Base-by-base conservation (phyloP, 2,113 vertebrate species). In the Silurus asotus region DNA sequence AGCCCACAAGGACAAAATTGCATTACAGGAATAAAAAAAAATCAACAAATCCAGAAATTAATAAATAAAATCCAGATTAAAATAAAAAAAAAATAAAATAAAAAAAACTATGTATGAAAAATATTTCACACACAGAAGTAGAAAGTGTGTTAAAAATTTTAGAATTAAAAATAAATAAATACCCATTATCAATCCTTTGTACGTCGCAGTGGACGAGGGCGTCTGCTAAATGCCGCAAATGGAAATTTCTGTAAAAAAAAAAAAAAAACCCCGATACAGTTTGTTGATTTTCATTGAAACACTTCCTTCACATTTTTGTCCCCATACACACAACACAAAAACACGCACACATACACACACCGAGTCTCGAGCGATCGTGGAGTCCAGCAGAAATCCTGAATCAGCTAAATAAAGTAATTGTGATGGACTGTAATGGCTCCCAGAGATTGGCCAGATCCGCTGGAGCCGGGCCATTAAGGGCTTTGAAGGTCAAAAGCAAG, bases 401-500 rank as follows among this genome's bases (percentile, higher is more conserved):
- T 74, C 82, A 61, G 69, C 69, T 84, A 55, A n/a, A 70, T 15
- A 6, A 72, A 74, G 23, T 72, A 8, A 59, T 49, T 49, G 69
- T 70, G 28, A 74, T 84, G 82, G 82, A 55, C 69, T 61, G 8
- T 48, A 59, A 72, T 70, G 20, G 15, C 55, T 84, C 49, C 20
- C 17, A 72, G 37, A 59, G 82, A 74, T 61, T 55, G 64, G 17
- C 28, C 64, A 82, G 64, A 10, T 69, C 55, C 37, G 11, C 64
- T 55, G 81, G 49, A 82, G 62, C 81, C 28, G 28, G 69, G 37
- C 53, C 55, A 84, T 61, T 84, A 74, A 59, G 69, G 37, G 69
- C 69, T 59, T 49, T 74, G 37, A 84, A 84, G 82, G 82, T 59
- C 82, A 74, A 84, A 70, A 72, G 53, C 82, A 72, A 61, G 61